Base-by-base conservation (phyloP, 2,888 invertebrate genomes). In the Trisateles emortualis region DNA sequence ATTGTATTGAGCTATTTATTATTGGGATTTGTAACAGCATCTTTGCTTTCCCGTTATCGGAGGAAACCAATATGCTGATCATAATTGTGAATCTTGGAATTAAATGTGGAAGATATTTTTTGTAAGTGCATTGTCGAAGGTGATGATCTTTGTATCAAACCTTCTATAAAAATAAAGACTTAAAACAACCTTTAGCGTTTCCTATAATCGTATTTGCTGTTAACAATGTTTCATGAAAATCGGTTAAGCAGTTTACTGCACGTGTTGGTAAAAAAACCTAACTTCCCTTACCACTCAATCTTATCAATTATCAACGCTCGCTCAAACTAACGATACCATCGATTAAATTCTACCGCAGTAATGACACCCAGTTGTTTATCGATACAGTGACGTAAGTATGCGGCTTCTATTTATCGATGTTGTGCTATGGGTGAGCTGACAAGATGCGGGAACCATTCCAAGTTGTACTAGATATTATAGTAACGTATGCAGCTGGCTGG, bases 261-360 rank as follows among this genome's bases (percentile, higher is more conserved):
- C 2, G 5, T 3, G 0, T 33, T 6, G 1, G 29, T 9, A 32
- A 39, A 22, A 38, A 46, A 46, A 38, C 11, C 9, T 30, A 38
- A 36, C 46, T 48, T 42, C 42, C 39, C 42, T 47, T 49, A 32
- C 46, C 30, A 33, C 52, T 52, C 41, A 44, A 58, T 59, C 59
- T 56, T 54, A 64, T 71, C 56, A 51, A 36, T 43, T 41, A 60
- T 58, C 45, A 38, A 43, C 36, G 11, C 40, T 32, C 44, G 38
- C 22, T 30, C 42, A 40, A 41, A 29, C 45, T 51, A 46, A 44
- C 32, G 52, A 68, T 59, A 54, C 24, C 52, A 68, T 72, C 65
- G 53, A 69, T 63, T 71, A 72, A 70, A 74, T 68, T 59, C 66
- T 59, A 62, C 59, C 52, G 67, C 66, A 59, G 47, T 68, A 66